Conservation (phyloP, 2,888 invertebrate species). For the Callyntrura sp. region DNA sequence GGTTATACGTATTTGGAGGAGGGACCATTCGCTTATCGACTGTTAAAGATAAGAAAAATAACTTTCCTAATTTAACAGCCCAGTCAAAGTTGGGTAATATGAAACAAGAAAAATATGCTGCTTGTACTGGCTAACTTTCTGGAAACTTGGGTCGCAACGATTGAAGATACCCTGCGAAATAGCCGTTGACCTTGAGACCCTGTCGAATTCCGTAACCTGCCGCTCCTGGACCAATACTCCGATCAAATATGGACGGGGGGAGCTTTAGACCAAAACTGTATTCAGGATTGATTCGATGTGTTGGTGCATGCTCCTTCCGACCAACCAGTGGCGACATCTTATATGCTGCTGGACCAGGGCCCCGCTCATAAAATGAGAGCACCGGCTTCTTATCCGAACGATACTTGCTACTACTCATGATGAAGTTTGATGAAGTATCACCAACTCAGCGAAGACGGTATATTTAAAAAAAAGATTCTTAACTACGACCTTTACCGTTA, state of each 20-base stretch:
- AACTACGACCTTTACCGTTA: too few species aligned
- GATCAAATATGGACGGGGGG: constrained; percentile 35
- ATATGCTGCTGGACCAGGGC: constrained; percentile 73
- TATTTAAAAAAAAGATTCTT: too few species aligned
- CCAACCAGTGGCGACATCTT: constrained; percentile 73
- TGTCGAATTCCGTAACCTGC: constrained; percentile 65
- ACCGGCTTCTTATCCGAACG: constrained; percentile 64
- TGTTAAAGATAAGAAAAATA: too few species aligned
- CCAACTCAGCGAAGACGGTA: too few species aligned
- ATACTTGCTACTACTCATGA: constrained; percentile 37
- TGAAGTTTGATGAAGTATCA: background rate
- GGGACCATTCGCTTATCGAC: constrained; percentile 67
- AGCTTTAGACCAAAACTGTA: constrained; percentile 77
- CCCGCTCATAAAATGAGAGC: constrained; percentile 76
- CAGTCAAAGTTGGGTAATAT: background rate
- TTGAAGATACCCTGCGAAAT: constrained; percentile 67
- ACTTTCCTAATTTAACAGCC: too few species aligned
- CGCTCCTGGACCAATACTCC: constrained; percentile 69
- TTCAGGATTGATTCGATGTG: constrained; percentile 80
- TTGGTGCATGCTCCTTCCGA: constrained; percentile 60
- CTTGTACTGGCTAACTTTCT: constrained; percentile 17
- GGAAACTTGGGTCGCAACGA: constrained; percentile 63
- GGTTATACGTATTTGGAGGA: constrained; percentile 58
- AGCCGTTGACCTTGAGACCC: constrained; percentile 75
- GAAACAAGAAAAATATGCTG: background rate